These are phyloP conservation scores for Chlorodrepanis virens DNA, from an alignment of 2,113 vertebrate genomes.

Conservation along the genomic window DNA sequence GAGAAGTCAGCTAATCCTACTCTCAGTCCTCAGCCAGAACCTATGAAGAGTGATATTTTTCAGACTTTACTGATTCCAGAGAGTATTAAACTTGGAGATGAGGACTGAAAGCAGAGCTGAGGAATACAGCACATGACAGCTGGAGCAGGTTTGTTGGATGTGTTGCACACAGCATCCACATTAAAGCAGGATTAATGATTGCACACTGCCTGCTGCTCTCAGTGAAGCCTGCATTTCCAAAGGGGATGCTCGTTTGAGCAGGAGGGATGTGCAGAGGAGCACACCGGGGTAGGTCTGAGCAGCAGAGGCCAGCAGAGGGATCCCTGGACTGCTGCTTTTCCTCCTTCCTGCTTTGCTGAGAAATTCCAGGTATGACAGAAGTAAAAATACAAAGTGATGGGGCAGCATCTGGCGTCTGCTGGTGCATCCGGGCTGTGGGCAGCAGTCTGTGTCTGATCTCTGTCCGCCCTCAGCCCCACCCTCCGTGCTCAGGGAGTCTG, in stretches of 20 bases:
- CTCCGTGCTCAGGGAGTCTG: accelerated
- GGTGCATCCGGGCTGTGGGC: neutral
- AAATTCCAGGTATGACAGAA: neutral
- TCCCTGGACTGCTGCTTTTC: neutral
- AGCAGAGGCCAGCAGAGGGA: conserved; percentile 46
- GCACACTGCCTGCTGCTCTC: neutral
- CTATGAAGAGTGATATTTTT: neutral
- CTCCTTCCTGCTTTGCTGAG: neutral
- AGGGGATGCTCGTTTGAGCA: neutral
- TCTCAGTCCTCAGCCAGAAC: neutral
- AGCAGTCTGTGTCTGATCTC: neutral
- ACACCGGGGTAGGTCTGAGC: accelerated
- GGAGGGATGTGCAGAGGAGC: neutral
- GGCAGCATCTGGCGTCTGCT: neutral
- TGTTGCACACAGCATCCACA: neutral
- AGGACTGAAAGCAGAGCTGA: neutral
- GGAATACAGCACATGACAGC: neutral
- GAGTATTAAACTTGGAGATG: neutral
- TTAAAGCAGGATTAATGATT: neutral
- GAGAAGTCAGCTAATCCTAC: neutral
- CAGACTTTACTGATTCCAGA: neutral
- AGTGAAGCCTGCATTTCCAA: neutral
- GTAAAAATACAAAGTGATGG: neutral
- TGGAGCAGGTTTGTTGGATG: neutral
- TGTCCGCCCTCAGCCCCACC: neutral